phyloP scores from a whole-genome alignment of 1,140 invertebrate genomes.

The Dryas iulia region DNA sequence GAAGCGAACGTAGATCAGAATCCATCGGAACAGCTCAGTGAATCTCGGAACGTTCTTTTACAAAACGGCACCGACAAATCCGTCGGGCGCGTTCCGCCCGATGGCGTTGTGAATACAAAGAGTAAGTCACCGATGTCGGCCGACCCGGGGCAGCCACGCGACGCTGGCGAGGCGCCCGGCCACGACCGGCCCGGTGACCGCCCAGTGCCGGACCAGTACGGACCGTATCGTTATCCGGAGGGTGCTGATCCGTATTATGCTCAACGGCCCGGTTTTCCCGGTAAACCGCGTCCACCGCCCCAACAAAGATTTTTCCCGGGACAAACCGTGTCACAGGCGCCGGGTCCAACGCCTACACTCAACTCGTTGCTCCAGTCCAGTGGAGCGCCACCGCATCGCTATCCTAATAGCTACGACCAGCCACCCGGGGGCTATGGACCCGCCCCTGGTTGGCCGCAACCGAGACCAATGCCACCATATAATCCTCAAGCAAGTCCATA shows the following conservation, averaged over 20 bases:
- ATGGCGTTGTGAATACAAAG: slow-evolving; percentile 79
- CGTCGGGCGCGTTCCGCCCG: slow-evolving; percentile 75
- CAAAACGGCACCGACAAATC: slow-evolving; percentile 82
- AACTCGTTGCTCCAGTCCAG: slow-evolving; percentile 94
- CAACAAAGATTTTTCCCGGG: slow-evolving; percentile 83
- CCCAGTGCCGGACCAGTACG: slow-evolving; percentile 66
- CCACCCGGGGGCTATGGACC: slow-evolving; percentile 67
- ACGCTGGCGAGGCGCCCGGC: slow-evolving; percentile 67
- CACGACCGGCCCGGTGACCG: slow-evolving; percentile 66
- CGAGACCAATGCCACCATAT: slow-evolving; percentile 75
- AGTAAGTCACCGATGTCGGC: slow-evolving; percentile 76
- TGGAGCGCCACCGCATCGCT: slow-evolving; percentile 83
- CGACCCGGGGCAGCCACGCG: slow-evolving; percentile 67
- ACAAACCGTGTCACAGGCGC: slow-evolving; percentile 86
- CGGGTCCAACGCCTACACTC: slow-evolving; percentile 93
- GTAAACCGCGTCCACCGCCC: slow-evolving; percentile 68
- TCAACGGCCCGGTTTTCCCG: slow-evolving; percentile 70
- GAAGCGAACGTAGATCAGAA: slow-evolving; percentile 82
- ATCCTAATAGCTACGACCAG: slow-evolving; percentile 76
- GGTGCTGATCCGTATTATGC: slow-evolving; percentile 69
- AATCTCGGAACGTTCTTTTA: slow-evolving; percentile 82
- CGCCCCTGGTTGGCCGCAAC: slow-evolving; percentile 68
- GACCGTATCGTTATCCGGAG: slow-evolving; percentile 71
- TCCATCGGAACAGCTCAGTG: slow-evolving; percentile 82
- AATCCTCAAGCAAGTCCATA: slow-evolving; percentile 77